Conservation (phyloP, 2,113 vertebrate species). For the Rhadina sibilatrix region DNA sequence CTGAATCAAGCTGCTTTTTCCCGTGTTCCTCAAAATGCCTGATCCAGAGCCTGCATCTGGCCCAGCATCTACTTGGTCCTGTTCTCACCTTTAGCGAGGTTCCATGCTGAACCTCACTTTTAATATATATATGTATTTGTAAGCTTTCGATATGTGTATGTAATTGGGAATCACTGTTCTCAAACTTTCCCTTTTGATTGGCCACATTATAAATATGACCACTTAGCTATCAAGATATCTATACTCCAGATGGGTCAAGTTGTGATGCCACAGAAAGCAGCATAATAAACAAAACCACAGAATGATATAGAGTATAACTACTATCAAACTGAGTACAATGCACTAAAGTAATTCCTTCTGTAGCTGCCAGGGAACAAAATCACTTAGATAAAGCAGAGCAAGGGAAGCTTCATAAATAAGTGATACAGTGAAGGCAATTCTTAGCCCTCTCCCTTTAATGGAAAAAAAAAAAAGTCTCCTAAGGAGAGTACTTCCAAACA, state of each 20-base stretch:
- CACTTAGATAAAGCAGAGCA: not conserved
- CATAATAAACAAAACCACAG: not conserved
- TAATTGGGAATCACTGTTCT: not conserved
- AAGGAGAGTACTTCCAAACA: not conserved
- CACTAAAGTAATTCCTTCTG: not conserved
- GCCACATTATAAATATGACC: not conserved
- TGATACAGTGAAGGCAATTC: not conserved
- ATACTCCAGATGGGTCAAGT: not conserved
- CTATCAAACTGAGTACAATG: not conserved
- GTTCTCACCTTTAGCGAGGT: not conserved
- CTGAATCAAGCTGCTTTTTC: not conserved
- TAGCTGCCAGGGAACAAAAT: not conserved
- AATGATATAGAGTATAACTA: not conserved
- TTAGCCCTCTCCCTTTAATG: not conserved
- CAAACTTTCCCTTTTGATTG: not conserved
- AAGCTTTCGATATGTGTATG: rapidly evolving
- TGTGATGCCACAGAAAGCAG: not conserved
- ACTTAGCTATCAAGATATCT: not conserved
- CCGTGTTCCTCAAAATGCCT: not conserved
- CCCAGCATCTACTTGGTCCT: not conserved
- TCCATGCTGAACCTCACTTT: not conserved
- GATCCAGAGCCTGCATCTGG: not conserved
- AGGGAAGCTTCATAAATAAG: not conserved
- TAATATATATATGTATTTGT: not conserved
- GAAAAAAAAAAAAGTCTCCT: not conserved